phyloP scores from a whole-genome alignment of 2,888 invertebrate species.

The Scaptodrosophila latifasciaeformis region DNA sequence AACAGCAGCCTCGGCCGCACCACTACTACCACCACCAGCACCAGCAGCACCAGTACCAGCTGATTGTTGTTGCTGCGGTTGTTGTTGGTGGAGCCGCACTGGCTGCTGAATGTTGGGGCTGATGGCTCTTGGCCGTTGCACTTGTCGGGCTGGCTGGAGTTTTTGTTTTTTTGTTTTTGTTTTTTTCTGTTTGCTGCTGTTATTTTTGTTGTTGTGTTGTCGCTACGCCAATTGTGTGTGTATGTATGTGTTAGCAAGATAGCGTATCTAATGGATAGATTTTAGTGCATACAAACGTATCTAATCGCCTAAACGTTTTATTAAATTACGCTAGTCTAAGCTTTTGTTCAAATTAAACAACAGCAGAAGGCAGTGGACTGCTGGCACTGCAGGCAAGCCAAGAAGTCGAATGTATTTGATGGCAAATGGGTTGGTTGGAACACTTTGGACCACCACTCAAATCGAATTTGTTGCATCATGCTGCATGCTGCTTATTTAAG shows the following conservation, averaged over 20 bases:
- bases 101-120: conserved; percentile 30
- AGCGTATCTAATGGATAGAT: conserved; percentile 68
- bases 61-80: conserved; percentile 31
- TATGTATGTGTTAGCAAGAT: conserved; percentile 39
- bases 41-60: conserved; percentile 28
- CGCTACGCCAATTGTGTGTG: conserved; percentile 13
- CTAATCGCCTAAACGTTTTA: conserved; percentile 72
- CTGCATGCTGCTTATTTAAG: background rate
- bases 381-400: too few species aligned
- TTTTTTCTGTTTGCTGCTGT: conserved; percentile 1
- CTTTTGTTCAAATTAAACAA: conserved; percentile 29
- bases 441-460: conserved; percentile 33
- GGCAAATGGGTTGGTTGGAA: conserved; percentile 19
- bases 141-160: conserved; percentile 37
- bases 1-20: conserved; percentile 38
- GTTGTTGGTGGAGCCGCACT: conserved; percentile 33
- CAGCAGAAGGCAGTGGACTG: background rate
- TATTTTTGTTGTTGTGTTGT: conserved; percentile 16
- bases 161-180: too few species aligned
- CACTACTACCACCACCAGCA: too few species aligned
- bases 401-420: too few species aligned
- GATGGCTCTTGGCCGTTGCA: conserved; percentile 38
- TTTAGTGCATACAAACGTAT: conserved; percentile 69
- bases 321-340: conserved; percentile 68
- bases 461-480: conserved; percentile 66